phyloP scores from a whole-genome alignment of 2,797 vertebrate species.

The Choloepus didactylus region DNA sequence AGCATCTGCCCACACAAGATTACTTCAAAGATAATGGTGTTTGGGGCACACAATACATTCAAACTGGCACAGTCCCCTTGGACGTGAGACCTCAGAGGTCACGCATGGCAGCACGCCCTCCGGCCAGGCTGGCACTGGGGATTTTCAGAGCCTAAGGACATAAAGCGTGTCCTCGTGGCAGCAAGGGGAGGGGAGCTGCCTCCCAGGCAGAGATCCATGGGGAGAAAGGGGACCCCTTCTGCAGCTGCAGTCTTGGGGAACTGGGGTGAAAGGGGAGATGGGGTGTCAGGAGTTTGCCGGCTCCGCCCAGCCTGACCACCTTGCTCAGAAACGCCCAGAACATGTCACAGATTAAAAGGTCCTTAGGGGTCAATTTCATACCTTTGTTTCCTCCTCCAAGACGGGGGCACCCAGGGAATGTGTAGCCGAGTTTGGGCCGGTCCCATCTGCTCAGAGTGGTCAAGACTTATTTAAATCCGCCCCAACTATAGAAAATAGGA shows the following conservation, averaged over 20 bases:
- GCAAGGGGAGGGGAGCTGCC: accelerated
- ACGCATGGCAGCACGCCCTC: background rate
- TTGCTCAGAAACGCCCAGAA: background rate
- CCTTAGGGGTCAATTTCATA: background rate
- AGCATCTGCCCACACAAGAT: too few species aligned
- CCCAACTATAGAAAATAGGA: background rate
- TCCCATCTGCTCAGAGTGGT: background rate
- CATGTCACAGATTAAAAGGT: background rate
- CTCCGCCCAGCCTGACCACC: background rate
- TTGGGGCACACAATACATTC: too few species aligned
- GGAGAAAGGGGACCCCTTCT: too few species aligned
- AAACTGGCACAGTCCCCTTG: background rate
- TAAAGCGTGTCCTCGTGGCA: background rate
- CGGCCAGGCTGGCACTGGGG: background rate
- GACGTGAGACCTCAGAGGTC: background rate
- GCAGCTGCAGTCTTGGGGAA: background rate
- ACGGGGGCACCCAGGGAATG: background rate
- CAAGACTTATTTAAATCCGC: background rate
- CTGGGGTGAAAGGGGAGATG: background rate
- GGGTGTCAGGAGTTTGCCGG: background rate
- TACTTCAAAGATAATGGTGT: too few species aligned
- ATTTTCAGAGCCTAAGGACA: too few species aligned
- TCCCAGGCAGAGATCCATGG: background rate
- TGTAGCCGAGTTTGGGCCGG: background rate
- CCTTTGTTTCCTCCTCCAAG: background rate